A percentile compares a stretch with the other conserved stretches of the same genome.
These are phyloP conservation scores for Batillaria attramentaria DNA, from an alignment of 1,140 invertebrate genomes.

Conservation along the genomic window DNA sequence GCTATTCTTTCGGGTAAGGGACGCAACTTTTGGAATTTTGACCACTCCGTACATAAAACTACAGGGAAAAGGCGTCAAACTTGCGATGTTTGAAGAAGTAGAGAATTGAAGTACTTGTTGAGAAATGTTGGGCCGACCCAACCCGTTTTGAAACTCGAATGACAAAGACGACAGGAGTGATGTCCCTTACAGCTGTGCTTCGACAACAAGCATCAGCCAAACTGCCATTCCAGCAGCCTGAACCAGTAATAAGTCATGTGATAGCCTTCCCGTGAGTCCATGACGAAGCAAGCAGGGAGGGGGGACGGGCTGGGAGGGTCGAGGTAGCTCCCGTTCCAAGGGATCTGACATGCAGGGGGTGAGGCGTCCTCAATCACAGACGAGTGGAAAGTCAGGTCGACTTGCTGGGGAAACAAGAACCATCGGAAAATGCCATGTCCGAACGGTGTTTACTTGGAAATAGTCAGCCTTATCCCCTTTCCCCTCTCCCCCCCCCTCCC, in stretches of 20 bases:
- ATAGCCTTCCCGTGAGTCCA: slow-evolving; percentile 60
- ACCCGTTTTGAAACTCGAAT: too few relatives aligned
- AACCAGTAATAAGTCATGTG: slow-evolving; percentile 66
- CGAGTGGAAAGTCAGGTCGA: slow-evolving; percentile 53
- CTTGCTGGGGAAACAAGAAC: slow-evolving; percentile 31
- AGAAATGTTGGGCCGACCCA: too few relatives aligned
- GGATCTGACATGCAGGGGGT: slow-evolving; percentile 52
- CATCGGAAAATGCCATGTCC: not conserved
- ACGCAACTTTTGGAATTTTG: too few relatives aligned
- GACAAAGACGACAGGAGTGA: too few relatives aligned
- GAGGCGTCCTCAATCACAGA: slow-evolving; percentile 62
- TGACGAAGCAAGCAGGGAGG: slow-evolving; percentile 52
- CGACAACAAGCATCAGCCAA: too few relatives aligned
- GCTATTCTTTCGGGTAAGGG: too few relatives aligned
- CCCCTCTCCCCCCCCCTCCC: not conserved
- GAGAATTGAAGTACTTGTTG: too few relatives aligned
- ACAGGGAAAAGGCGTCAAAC: too few relatives aligned
- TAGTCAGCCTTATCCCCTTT: not conserved
- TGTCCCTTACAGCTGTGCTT: too few relatives aligned
- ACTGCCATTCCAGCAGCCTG: slow-evolving; percentile 56
- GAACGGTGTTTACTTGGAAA: not conserved
- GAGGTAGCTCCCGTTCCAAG: slow-evolving; percentile 60
- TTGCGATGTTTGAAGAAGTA: too few relatives aligned
- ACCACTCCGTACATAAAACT: too few relatives aligned
- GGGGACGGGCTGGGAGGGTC: slow-evolving; percentile 46